Base-by-base conservation (phyloP, 1,140 invertebrate genomes). In the Maconellicoccus hirsutus region DNA sequence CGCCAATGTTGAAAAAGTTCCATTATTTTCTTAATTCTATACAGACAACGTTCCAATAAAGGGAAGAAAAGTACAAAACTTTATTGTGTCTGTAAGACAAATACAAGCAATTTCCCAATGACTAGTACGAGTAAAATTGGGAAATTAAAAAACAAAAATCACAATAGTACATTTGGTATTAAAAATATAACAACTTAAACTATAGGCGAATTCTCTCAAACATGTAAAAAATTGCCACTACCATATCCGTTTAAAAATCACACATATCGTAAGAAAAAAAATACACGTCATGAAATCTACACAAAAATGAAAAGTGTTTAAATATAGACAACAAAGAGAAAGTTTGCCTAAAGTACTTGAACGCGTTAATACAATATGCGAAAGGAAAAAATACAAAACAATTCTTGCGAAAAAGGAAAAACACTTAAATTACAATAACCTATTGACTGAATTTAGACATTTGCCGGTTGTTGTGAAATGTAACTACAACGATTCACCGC, bases 121-220 rank as follows among this genome's bases (percentile, higher is more conserved):
- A 52, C 42, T 52, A 52, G 42, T 52, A 52, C 42, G 42, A 52
- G n/a, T 52, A 52, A 52, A 52, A 52, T 52, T 19, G 12, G 42
- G 42, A 52, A 52, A 8, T 16, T 52, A 16, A 16, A 52, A 52
- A 52, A 14, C 42, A 16, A 52, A 52, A 52, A 52, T 52, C 42
- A 52, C 42, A 52, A 52, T 16, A 52, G n/a, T 52, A n/a, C n/a
- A 52, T 52, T 52, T 52, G 42, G 42, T 52, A 52, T 52, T 52
- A 8, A 52, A 52, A 52, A 52, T 52, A 52, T 3, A 52, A 52
- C 42, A 52, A 52, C 42, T 33, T 33, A 33, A 33, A 52, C 2
- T 3, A 4, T 52, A 52, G 42, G 42, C 42, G 42, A 16, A 52
- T 52, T 52, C 16, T 52, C n/a, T 12, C 29, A 33, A 3, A 33